phyloP scores from a whole-genome alignment of 2,113 vertebrate genomes.

The Acanthisitta chloris region DNA sequence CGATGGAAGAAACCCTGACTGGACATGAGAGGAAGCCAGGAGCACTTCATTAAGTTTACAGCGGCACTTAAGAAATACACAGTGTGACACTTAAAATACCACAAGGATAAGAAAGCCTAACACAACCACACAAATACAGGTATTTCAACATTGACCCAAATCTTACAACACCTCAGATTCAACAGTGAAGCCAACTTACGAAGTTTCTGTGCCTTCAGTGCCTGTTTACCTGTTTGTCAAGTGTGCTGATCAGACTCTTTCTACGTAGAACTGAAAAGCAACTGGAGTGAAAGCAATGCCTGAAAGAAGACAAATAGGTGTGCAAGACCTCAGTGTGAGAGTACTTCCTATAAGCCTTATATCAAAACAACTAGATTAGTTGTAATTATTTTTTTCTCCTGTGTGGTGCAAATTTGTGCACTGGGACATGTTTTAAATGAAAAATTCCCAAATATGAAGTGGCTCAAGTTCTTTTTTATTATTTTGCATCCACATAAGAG shows the following conservation, averaged over 20 bases:
- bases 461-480: neutral
- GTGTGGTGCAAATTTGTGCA: neutral
- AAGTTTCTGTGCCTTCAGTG: neutral
- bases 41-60: neutral
- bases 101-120: neutral
- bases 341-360: neutral
- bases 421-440: neutral
- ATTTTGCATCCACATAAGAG: neutral
- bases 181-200: accelerated
- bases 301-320: neutral
- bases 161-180: neutral
- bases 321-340: neutral
- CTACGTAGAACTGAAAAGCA: neutral
- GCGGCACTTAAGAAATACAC: neutral
- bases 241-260: neutral
- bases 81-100: neutral
- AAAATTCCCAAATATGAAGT: neutral
- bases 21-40: neutral
- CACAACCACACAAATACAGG: neutral
- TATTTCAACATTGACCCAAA: neutral
- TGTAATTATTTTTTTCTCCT: neutral
- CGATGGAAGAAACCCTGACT: neutral
- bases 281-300: neutral
- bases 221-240: neutral
- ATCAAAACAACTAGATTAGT: neutral